Base-by-base conservation (phyloP, 2,888 invertebrate genomes). In the Eilema depressum region DNA sequence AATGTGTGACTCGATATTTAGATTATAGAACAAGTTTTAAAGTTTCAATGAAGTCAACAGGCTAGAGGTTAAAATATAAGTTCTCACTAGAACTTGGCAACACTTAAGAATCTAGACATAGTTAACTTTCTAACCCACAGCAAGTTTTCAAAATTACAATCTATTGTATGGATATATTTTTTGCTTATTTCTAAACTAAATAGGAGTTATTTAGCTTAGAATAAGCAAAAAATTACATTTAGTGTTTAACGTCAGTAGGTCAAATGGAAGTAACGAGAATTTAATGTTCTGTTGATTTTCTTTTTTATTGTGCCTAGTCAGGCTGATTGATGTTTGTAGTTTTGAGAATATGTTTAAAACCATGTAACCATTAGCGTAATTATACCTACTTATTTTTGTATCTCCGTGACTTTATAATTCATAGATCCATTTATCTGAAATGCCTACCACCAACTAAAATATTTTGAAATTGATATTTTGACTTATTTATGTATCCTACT, bases 251-350 rank as follows among this genome's bases (percentile, higher is more conserved):
- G 17, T 14, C 41, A 53, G n/a, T 53, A n/a, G n/a, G n/a, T 53
- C n/a, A 53, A 53, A 53, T 53, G 53, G n/a, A 53, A 53, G 3
- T 53, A 53, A 53, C 2, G 53, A 53, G 53, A n/a, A 10, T 53
- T 53, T n/a, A 53, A 53, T 53, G 53, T 53, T n/a, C n/a, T n/a
- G 53, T 53, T 53, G 20, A 53, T 53, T 53, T 53, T 53, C 53
- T 53, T 53, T 53, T 53, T 53, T 53, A 53, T 53, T 47, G 5
- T 47, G 5, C 1, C 47, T 47, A n/a, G n/a, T 53, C n/a, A n/a
- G 20, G n/a, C 10, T n/a, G 53, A 53, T 53, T 53, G 53, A n/a
- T 53, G 53, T 53, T n/a, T n/a, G n/a, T n/a, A 20, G 53, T 20
- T 47, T 20, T 47, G 53, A 53, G 53, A 53, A 53, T 53, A 53